Evolutionary conservation across 2,797 vertebrate species (phyloP), one percentile per base, ranked within the genome.

Genomic region (Syngnathus rostellatus): DNA sequence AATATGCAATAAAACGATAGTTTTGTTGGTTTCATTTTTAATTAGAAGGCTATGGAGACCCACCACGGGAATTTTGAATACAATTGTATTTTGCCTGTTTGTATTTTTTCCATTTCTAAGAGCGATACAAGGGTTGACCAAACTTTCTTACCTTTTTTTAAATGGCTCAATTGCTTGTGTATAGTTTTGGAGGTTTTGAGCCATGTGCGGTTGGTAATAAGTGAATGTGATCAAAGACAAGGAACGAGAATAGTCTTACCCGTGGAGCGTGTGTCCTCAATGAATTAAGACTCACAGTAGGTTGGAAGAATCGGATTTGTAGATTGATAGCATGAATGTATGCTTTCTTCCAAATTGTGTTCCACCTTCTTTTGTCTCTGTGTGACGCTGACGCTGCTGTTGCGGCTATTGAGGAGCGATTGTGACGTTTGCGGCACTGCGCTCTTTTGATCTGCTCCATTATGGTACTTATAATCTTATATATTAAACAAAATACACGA

Each of bases 371-470:
- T 37, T 57, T 38, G 55, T 58, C 31, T 25, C 21, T 58, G 55
- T 31, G 10, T 58, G 55, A 58, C 55, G 55, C 55, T 17, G 31
- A 38, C 14, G 16, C 55, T 17, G 14, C 55, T 6, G 55, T 31
- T 38, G 55, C 55, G 55, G 55, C 55, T 38, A 14, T 31, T 37
- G 31, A 7, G 21, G 55, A 37, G 25, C 55, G 31, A 58, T 58
- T 58, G 31, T 58, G 55, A 58, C 55, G 55, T 58, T 38, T 58
- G 31, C 31, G 25, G 31, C 25, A 38, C 23, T 31, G 21, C 53
- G 53, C 53, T 58, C 31, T 58, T 58, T 58, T 58, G 55, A 58
- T 58, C 55, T 58, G 16, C 55, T 58, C 11, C 31, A 58, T 58
- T 58, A 21, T 53, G 9, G n/a, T 25, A 14, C 11, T 55, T 55